Evolutionary conservation across 2,113 vertebrate genomes (phyloP).

Genomic region (Todiramphus saurophagus): DNA sequence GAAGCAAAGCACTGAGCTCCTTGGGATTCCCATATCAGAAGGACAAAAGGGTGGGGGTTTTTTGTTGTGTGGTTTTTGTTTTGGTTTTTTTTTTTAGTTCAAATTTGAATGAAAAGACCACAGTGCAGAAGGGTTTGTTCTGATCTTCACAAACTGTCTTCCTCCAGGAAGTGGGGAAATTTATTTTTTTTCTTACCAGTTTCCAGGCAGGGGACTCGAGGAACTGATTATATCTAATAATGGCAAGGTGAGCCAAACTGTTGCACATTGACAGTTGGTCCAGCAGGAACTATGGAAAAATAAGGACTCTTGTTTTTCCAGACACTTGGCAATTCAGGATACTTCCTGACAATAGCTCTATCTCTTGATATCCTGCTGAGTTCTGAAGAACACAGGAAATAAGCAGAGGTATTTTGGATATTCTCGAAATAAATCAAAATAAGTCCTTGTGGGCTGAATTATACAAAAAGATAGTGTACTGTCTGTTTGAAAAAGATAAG

Average conservation of each 20-base stretch:
- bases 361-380: background rate
- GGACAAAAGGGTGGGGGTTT: background rate
- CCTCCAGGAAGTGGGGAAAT: background rate
- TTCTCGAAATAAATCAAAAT: conserved; percentile 19
- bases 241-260: background rate
- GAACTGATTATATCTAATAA: background rate
- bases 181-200: background rate
- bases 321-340: background rate
- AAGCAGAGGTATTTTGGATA: conserved; percentile 4
- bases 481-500: conserved; percentile 19
- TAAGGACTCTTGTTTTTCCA: conserved; percentile 14
- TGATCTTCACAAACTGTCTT: background rate
- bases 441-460: background rate
- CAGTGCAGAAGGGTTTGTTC: background rate
- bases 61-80: background rate
- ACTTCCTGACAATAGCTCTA: conserved; percentile 1
- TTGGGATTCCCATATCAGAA: background rate
- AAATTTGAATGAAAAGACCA: background rate
- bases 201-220: background rate
- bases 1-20: background rate
- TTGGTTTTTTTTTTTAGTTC: background rate
- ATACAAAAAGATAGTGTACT: background rate
- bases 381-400: conserved; percentile 21
- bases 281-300: background rate
- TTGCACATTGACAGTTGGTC: background rate